phyloP scores from a whole-genome alignment of 2,113 vertebrate species.

The Ibidorhyncha struthersii region DNA sequence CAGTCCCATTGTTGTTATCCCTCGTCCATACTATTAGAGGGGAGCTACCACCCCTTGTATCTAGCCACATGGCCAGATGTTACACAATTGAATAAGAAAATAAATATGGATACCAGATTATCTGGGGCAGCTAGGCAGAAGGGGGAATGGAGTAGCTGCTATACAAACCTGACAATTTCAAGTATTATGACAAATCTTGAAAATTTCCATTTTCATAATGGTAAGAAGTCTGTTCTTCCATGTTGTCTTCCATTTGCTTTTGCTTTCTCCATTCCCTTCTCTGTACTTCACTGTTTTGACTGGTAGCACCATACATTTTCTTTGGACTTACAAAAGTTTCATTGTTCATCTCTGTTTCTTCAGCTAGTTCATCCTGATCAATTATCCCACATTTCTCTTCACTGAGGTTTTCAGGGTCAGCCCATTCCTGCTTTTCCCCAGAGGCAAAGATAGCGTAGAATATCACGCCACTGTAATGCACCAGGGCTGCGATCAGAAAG shows the following conservation, averaged over 20 bases:
- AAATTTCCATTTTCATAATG: constrained; percentile 82
- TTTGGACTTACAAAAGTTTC: constrained; percentile 76
- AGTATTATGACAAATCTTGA: constrained; percentile 79
- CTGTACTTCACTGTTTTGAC: constrained; percentile 75
- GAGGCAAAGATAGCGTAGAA: constrained; percentile 97
- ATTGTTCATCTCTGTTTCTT: constrained; percentile 87
- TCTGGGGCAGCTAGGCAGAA: background rate
- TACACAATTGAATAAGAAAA: constrained; percentile 21
- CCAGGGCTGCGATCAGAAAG: constrained; percentile 92
- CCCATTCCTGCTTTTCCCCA: constrained; percentile 97
- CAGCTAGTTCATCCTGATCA: constrained; percentile 90
- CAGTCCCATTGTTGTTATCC: background rate
- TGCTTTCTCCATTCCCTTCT: constrained; percentile 81
- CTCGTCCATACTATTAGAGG: background rate
- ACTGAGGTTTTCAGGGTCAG: constrained; percentile 87
- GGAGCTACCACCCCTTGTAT: background rate
- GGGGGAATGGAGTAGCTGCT: background rate
- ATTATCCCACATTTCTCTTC: constrained; percentile 95
- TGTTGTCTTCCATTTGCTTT: too few species aligned
- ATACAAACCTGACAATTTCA: constrained; percentile 8
- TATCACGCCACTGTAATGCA: constrained; percentile 94
- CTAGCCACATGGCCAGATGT: background rate
- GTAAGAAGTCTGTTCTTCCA: constrained; percentile 77
- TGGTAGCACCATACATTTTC: constrained; percentile 88
- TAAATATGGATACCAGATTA: constrained; percentile 22